Percentiles rank a stretch among this genome's conserved stretches.
Conservation (phyloP, 2,888 invertebrate species). For the Melitaea athalia region DNA sequence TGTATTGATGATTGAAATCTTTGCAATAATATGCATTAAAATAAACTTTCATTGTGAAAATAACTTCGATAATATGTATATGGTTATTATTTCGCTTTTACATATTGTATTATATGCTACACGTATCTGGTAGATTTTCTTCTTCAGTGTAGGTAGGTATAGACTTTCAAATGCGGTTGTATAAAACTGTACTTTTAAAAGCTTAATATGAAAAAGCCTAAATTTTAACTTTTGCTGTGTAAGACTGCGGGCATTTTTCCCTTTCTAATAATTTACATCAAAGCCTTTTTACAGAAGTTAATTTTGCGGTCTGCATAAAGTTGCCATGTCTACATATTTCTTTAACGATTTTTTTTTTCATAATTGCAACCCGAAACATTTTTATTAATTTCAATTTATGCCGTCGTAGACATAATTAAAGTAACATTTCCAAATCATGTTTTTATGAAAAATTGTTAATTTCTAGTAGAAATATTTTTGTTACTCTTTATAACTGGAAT, state of each 20-base stretch:
- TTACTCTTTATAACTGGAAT: no score
- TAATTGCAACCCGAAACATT: neutral
- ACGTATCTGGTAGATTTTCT: no score
- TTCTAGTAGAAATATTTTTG: no score
- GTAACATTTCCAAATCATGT: no score
- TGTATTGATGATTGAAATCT: neutral
- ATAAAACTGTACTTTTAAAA: neutral
- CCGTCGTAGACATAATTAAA: no score
- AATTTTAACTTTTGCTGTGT: slow-evolving; percentile 28
- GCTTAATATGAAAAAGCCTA: slow-evolving; percentile 20
- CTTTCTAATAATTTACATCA: slow-evolving; percentile 28
- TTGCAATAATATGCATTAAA: neutral
- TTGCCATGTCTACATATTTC: neutral
- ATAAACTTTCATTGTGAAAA: neutral
- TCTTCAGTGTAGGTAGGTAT: no score
- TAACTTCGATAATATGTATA: no score
- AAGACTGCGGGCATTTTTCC: slow-evolving; percentile 36
- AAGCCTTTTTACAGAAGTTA: slow-evolving; percentile 20
- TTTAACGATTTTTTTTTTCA: neutral
- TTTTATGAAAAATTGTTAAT: no score
- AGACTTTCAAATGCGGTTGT: no score
- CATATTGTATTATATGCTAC: no score
- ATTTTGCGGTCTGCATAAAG: slow-evolving; percentile 18
- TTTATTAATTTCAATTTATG: no score
- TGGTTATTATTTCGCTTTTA: no score